These are phyloP conservation scores for Chloroclysta siterata DNA, from an alignment of 2,888 invertebrate species.

Conservation along the genomic window DNA sequence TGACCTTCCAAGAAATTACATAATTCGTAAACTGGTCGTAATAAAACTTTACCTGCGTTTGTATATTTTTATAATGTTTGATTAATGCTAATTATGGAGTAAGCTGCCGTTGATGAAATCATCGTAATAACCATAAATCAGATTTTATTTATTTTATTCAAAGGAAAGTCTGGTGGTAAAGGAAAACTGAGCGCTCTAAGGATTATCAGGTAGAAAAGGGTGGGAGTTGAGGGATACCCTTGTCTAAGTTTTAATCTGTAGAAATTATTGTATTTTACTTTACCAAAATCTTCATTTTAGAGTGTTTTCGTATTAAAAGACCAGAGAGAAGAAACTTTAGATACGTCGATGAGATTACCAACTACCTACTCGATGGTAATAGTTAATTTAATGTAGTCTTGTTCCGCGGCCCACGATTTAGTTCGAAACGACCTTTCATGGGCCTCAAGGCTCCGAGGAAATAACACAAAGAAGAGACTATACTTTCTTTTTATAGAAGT, in stretches of 20 bases:
- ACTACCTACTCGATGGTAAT: no score
- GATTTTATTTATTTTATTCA: conserved; percentile 13
- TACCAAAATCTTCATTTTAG: no score
- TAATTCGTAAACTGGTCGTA: conserved; percentile 62
- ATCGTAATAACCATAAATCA: conserved; percentile 37
- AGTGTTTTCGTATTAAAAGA: no score
- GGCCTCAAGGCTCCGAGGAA: no score
- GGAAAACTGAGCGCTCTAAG: conserved; percentile 3
- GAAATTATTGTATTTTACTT: no score
- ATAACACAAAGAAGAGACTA: background rate
- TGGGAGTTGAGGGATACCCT: no score
- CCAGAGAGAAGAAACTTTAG: no score
- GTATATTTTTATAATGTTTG: conserved; percentile 48
- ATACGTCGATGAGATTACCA: no score
- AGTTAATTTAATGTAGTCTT: no score
- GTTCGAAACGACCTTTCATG: no score
- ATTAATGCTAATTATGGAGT: conserved; percentile 47
- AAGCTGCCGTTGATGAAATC: conserved; percentile 46
- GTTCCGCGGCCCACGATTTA: no score
- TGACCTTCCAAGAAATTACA: conserved; percentile 68
- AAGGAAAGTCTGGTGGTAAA: conserved; percentile 9
- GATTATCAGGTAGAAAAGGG: no score
- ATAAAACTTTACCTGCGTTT: conserved; percentile 47
- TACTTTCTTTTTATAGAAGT: background rate
- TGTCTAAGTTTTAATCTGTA: background rate